Evolutionary conservation across 2,797 vertebrate species (phyloP), one percentile per base, ranked within the genome.

Genomic region (Sternotherus odoratus): DNA sequence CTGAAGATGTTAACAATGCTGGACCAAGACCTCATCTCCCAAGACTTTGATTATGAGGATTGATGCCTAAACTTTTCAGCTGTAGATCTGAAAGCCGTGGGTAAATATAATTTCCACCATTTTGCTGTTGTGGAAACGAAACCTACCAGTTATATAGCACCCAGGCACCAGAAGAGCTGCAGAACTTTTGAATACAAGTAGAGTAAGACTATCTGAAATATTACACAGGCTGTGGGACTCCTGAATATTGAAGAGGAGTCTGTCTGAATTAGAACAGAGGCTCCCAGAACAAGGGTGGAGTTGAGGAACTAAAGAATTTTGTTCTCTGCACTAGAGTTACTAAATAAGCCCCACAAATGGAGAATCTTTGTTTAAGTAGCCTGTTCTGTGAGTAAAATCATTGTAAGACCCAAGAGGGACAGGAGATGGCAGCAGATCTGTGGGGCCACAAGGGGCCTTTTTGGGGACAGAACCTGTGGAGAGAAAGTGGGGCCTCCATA

Each of bases 81-180:
- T 83, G 79, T 23, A 72, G 36, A 72, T 39, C 36, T 43, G 15
- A 56, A 90, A 79, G 9, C 3, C 19, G 77, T 72, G 36, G 23
- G 36, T 72, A 39, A 43, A n/a, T 36, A 43, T 26, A 36, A 19
- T 66, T 33, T 69, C 12, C 3, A 4, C 0, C 36, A 0, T 8
- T 4, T 49, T 79, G 57, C 72, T 56, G 21, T 17, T 80, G 6
- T 48, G 66, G 88, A 90, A 87, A 60, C 36, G n/a, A 36, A 63
- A 10, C 10, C n/a, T 36, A 9, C 63, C 19, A 21, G n/a, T 8
- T 17, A 36, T 66, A 21, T 36, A 66, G 63, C n/a, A 66, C 19
- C 10, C n/a, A 66, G 33, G 16, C n/a, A 36, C n/a, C 19, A n/a
- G 8, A 9, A 36, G 63, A 9, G 33, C 33, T 19, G 33, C 19